Conservation (phyloP, 2,797 vertebrate species). For the Typhlichthys subterraneus region DNA sequence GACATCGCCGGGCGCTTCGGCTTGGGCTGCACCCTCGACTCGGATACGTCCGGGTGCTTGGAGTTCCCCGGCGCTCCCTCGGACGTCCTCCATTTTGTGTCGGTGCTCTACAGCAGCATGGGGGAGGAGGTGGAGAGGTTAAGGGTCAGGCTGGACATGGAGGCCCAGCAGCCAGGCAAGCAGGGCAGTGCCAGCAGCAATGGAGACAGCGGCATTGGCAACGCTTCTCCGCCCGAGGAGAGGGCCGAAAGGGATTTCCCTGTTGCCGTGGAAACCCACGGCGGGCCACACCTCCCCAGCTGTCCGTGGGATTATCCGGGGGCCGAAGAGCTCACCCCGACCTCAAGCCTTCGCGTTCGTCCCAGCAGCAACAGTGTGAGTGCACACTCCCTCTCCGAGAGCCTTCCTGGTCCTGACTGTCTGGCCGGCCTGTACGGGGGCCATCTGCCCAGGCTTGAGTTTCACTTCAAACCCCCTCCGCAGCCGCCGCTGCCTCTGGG, state of each 20-base stretch:
- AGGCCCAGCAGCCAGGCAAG: slow-evolving; percentile 82
- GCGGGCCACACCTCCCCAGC: slow-evolving; percentile 78
- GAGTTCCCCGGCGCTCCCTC: slow-evolving; percentile 91
- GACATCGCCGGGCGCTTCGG: slow-evolving; percentile 90
- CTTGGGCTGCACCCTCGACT: slow-evolving; percentile 89
- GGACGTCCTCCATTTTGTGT: slow-evolving; percentile 92
- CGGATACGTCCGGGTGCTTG: slow-evolving; percentile 88
- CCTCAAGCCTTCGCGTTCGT: slow-evolving; percentile 56
- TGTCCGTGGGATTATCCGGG: slow-evolving; percentile 81
- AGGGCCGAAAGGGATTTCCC: slow-evolving; percentile 87
- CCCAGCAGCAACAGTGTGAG: slow-evolving; percentile 35
- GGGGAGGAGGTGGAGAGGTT: slow-evolving; percentile 90
- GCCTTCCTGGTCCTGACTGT: slow-evolving; percentile 79
- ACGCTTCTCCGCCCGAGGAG: slow-evolving; percentile 86
- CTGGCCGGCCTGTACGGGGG: slow-evolving; percentile 78
- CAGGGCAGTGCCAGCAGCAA: slow-evolving; percentile 89
- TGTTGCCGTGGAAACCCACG: slow-evolving; percentile 78
- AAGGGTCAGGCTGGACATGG: slow-evolving; percentile 84
- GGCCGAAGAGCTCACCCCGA: slow-evolving; percentile 57
- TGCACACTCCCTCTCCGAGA: slow-evolving; percentile 73
- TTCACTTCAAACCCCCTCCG: slow-evolving; percentile 74
- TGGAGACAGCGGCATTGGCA: slow-evolving; percentile 93
- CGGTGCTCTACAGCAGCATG: slow-evolving; percentile 91
- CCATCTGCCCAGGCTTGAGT: slow-evolving; percentile 78
- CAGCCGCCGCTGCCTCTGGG: slow-evolving; percentile 74